Evolutionary conservation across 2,113 vertebrate species (phyloP), one percentile per base, ranked within the genome.

Genomic region (Delphinapterus leucas): DNA sequence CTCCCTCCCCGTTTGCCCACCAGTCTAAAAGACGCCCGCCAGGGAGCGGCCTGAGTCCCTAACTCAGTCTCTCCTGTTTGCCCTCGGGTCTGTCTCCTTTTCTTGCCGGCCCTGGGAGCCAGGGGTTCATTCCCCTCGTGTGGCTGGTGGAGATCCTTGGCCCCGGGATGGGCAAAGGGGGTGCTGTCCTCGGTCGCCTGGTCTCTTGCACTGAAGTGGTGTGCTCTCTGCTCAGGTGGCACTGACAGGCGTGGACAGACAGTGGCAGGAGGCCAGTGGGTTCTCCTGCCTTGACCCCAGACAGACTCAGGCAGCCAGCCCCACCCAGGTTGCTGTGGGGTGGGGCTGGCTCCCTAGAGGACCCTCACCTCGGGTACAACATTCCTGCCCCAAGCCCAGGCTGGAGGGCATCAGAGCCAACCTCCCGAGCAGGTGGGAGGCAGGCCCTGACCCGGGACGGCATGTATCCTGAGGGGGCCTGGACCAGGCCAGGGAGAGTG

Each of bases 1-100:
- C 97, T 97, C 97, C 97, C 97, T 96, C 98, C 97, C 36, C 3
- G 15, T 92, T 82, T 98, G 93, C 95, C 98, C 98, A 97, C 98
- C 98, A 96, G 96, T 97, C 95, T 38, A 53, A 53, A 53, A 17
- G 53, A 53, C 15, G 80, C 95, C 95, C 41, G 2, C 95, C 85
- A 13, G 6, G 14, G 94, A 87, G 95, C 96, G 79, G 94, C 70
- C 94, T 84, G 95, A 71, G 14, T 68, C 88, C 33, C 38, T 53
- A 25, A n/a, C 81, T 88, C 70, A 12, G 90, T 79, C 36, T 96
- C 25, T 90, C 87, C 70, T 76, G 1, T 76, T 41, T 53, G 44
- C 60, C 88, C n/a, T 95, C 0, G 21, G 92, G 93, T 65, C 63
- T 36, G 9, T 81, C 80, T 90, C 96, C 3, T 41, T 97, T 17